phyloP scores from a whole-genome alignment of 2,797 vertebrate species.

The Lepus townsendii region DNA sequence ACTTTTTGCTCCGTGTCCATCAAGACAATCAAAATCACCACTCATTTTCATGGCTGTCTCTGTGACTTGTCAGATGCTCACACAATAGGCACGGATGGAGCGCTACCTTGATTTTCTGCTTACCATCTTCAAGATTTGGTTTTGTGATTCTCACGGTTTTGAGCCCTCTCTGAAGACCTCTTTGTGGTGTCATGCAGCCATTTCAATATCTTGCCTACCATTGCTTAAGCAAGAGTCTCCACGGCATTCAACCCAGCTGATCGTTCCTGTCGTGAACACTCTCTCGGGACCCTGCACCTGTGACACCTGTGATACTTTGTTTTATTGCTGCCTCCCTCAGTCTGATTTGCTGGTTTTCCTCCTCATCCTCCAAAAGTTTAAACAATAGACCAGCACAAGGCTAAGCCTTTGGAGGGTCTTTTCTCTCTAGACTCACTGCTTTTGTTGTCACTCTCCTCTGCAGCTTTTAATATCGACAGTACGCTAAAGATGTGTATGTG shows the following conservation, averaged over 20 bases:
- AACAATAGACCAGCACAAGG: background rate
- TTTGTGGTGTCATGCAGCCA: no score
- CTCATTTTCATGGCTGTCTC: background rate
- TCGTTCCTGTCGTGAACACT: background rate
- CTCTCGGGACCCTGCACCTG: background rate
- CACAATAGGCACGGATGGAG: background rate
- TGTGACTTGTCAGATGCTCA: background rate
- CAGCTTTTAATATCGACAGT: background rate
- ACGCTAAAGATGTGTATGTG: background rate
- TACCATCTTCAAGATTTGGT: background rate
- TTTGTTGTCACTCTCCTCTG: background rate
- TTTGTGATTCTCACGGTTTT: background rate
- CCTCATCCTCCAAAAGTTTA: background rate
- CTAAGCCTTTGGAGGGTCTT: background rate
- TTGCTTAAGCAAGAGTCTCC: constrained; percentile 15
- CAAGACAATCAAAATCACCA: background rate
- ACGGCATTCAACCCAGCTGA: background rate
- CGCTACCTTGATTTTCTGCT: background rate
- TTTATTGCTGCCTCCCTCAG: background rate
- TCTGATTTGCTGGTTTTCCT: background rate
- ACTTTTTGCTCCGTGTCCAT: rapidly evolving
- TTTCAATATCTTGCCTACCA: background rate
- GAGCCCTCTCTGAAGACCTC: background rate
- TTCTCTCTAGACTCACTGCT: background rate
- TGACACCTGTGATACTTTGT: background rate